Evolutionary conservation across 2,797 vertebrate species (phyloP).

Genomic region (Kryptolebias ocellatus): DNA sequence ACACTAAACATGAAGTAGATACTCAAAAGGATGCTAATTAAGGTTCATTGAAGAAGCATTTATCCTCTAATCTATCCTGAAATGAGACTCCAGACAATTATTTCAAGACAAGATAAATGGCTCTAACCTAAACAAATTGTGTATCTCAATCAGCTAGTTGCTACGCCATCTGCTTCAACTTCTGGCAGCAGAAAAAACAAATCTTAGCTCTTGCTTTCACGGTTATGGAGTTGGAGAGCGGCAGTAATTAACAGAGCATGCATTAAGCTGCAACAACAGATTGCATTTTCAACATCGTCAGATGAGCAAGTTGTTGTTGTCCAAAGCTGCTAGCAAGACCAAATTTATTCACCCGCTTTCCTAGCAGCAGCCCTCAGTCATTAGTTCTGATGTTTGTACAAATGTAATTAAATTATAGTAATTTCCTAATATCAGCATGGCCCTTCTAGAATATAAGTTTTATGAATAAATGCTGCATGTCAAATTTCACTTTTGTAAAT

Average conservation of each 20-base stretch:
- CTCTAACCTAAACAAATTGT: constrained; percentile 48
- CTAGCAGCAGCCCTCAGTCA: constrained; percentile 22
- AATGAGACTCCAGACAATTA: constrained; percentile 44
- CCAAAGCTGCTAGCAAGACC: constrained; percentile 6
- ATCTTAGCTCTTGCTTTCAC: constrained; percentile 24
- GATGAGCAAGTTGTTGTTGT: constrained; percentile 42
- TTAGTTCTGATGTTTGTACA: constrained; percentile 44
- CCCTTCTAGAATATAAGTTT: constrained; percentile 1
- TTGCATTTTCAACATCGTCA: constrained; percentile 57
- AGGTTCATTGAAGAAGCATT: constrained; percentile 34
- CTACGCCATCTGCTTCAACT: constrained; percentile 60
- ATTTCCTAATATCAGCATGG: constrained; percentile 20
- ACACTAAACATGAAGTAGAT: neutral
- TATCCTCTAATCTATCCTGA: constrained; percentile 34
- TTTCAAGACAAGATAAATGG: constrained; percentile 49
- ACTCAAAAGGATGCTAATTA: constrained; percentile 26
- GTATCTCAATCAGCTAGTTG: constrained; percentile 45
- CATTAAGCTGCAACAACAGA: constrained; percentile 48
- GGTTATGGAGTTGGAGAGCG: constrained; percentile 26
- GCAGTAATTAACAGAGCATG: constrained; percentile 23
- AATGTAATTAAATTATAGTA: constrained; percentile 47
- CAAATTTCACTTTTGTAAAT: no score
- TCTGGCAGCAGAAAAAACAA: constrained; percentile 50
- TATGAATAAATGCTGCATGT: neutral
- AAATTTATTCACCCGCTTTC: constrained; percentile 47